Evolutionary conservation across 2,888 invertebrate genomes (phyloP), one percentile per base, ranked within the genome.

Genomic region (Heliconius erato): DNA sequence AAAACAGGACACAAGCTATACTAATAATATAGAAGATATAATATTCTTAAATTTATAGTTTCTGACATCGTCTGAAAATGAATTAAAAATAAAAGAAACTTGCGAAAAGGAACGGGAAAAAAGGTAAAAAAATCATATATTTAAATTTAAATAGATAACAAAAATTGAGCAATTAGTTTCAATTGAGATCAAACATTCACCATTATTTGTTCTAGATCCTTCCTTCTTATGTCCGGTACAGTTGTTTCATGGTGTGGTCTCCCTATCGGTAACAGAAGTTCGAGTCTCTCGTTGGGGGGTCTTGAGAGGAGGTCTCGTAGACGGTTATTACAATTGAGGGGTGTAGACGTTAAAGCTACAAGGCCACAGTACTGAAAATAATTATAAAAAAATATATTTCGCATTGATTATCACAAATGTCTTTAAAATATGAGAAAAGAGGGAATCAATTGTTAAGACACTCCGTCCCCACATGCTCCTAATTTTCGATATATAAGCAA

Each of bases 301-400:
- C 99, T 96, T n/a, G 96, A 95, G 1, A 99, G 96, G 11, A 99
- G 96, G 32, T 94, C 93, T 19, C 98, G 96, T 35, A 99, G 95
- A 0, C 98, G 97, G 5, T 98, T 97, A 16, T 98, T 98, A 92
- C 99, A 98, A 92, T 99, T 99, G 74, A 99, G 93, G 0, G 99
- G 99, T 0, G 99, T 99, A 5, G 99, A 98, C 0, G 98, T 98
- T 68, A 99, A 94, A 0, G 99, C 98, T 74, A 97, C 98, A 74
- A 99, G 93, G 0, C 99, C 99, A 79, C 98, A 98, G 89, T 98
- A 97, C 97, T 98, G 94, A 96, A 92, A 79, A 0, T 40, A 67
- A 26, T 14, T 5, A 28, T 12, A 28, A 67, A 26, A 67, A 67
- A 28, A 23, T 23, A 23, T 59, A 49, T 49, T 49, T 49, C 16